Percentiles rank a stretch among this genome's conserved stretches.
Conservation (phyloP, 2,797 vertebrate species). For the Ataeniobius toweri region DNA sequence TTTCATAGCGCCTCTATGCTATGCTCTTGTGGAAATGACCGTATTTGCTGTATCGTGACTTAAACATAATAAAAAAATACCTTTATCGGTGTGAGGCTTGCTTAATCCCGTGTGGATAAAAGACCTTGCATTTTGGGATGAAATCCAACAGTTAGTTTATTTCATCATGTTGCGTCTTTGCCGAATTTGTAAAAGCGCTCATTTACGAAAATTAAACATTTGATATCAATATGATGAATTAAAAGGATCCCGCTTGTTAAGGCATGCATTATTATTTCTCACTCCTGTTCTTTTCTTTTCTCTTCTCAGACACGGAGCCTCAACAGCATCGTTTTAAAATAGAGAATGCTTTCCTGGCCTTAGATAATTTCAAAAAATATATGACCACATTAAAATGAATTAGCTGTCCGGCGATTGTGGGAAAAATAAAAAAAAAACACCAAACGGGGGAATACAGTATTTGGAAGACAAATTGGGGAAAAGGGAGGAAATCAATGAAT, state of each 20-base stretch:
- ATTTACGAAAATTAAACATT: neutral
- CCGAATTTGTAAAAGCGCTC: neutral
- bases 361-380: neutral
- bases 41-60: conserved; percentile 80
- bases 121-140: neutral
- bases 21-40: conserved; percentile 66
- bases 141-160: neutral
- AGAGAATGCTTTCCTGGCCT: neutral
- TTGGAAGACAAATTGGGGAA: too few relatives aligned
- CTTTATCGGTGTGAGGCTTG: conserved; percentile 27
- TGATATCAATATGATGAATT: neutral
- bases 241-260: neutral
- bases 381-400: neutral
- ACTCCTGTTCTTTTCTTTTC: neutral
- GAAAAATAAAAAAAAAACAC: too few relatives aligned
- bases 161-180: neutral
- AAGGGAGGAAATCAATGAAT: neutral
- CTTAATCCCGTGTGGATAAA: conserved; percentile 1
- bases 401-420: neutral
- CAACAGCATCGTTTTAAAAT: neutral
- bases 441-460: neutral
- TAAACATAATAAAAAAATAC: conserved; percentile 76
- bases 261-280: neutral
- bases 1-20: conserved; percentile 55
- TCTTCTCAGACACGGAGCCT: neutral